Evolutionary conservation across 2,888 invertebrate species (phyloP), one percentile per base, ranked within the genome.

Genomic region (Drosophila putrida): DNA sequence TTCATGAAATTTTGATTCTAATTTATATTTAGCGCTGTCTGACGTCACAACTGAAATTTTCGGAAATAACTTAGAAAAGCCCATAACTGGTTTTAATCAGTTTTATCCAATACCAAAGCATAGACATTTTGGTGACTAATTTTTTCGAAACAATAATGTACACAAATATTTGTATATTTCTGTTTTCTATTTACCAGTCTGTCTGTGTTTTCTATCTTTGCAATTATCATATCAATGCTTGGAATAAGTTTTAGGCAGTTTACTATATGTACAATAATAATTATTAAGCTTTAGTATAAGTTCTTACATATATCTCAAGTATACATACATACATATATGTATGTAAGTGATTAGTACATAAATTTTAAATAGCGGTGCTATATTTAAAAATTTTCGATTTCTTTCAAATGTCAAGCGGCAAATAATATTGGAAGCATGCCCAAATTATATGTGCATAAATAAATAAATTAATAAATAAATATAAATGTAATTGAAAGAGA

Each of bases 341-440:
- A 36, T 51, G 13, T 54, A 15, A 28, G 13, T 51, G 51, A 20
- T 54, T 20, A 11, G 28, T 57, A 59, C 49, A 57, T 70, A 20
- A 20, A 20, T 20, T 20, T 50, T 57, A 69, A 60, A 66, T 47
- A 58, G 51, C 47, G 53, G 39, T 69, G 60, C 71, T 78, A 65
- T 82, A 78, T 78, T 84, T 82, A 75, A 81, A 60, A 61, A 59
- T 66, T 76, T 78, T 74, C 70, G 69, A 70, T 62, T 69, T 71
- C 53, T 57, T 60, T 66, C 44, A 88, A 88, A 88, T 88, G 84
- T 82, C 88, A 88, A 77, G 76, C 65, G 79, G 57, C 69, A 75
- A 83, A 78, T 71, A 68, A 60, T 70, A 64, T 88, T 87, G 87
- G 87, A 87, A 78, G 36, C 54, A 75, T 87, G 86, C 82, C 83